Percentiles rank a stretch among this genome's conserved stretches.
Conservation (phyloP, 2,113 vertebrate genomes). For the chimpanzee (Pan troglodytes) region DNA sequence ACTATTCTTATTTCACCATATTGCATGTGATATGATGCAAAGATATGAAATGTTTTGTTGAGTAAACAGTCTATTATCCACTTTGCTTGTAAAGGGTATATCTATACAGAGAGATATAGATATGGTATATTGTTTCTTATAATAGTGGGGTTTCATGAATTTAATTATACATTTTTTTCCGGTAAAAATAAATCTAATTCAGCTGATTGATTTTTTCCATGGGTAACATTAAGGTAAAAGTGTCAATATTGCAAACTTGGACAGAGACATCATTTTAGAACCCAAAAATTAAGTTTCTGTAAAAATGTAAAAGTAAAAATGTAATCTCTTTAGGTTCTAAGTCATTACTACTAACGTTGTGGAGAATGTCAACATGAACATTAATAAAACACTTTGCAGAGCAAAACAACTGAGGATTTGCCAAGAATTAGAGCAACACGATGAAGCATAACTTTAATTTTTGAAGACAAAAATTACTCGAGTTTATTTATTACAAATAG, state of each 20-base stretch:
- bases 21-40: not conserved
- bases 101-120: not conserved
- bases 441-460: conserved; percentile 27
- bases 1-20: not conserved
- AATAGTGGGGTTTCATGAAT: conserved; percentile 21
- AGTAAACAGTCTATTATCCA: not conserved
- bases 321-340: not conserved
- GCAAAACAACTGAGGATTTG: conserved; percentile 51
- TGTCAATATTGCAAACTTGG: conserved; percentile 29
- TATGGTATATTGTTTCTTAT: conserved; percentile 42
- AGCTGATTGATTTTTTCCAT: conserved; percentile 32
- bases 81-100: conserved; percentile 4
- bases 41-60: not conserved
- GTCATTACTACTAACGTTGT: not conserved
- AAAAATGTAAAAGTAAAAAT: conserved; percentile 39
- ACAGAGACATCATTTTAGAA: conserved; percentile 9
- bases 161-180: conserved; percentile 52
- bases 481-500: conserved; percentile 44
- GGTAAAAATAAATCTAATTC: conserved; percentile 43
- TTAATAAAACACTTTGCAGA: conserved; percentile 43
- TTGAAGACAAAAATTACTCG: not conserved
- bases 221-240: conserved; percentile 20
- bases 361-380: conserved; percentile 7
- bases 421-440: conserved; percentile 46
- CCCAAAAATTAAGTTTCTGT: conserved; percentile 51